Evolutionary conservation across 2,797 vertebrate genomes (phyloP).

Genomic region (Sebastes jordani): DNA sequence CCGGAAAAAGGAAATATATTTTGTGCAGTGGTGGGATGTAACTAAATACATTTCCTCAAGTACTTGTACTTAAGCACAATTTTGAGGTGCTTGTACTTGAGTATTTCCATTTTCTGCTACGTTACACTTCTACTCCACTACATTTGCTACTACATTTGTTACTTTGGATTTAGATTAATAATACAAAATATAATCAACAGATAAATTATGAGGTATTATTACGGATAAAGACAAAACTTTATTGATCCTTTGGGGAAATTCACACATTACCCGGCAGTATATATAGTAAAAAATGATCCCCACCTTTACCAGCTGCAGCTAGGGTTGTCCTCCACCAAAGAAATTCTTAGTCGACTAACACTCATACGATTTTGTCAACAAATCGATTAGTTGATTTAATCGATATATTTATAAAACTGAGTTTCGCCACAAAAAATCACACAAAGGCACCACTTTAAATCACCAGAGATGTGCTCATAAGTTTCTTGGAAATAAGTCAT

Average conservation of each 20-base stretch:
- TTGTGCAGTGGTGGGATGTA: neutral
- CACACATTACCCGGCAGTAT: neutral
- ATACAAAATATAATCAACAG: too few species aligned
- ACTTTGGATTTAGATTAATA: neutral
- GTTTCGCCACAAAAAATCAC: too few species aligned
- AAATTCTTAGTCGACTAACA: too few species aligned
- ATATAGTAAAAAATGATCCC: neutral
- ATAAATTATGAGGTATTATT: neutral
- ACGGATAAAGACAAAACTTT: neutral
- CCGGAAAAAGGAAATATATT: neutral
- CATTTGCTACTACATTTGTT: neutral
- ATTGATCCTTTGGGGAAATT: neutral
- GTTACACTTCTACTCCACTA: neutral
- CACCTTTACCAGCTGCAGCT: too few species aligned
- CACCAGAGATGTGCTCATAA: too few species aligned
- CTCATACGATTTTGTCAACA: too few species aligned
- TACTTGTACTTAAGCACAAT: neutral
- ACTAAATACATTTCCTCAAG: neutral
- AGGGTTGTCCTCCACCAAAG: too few species aligned
- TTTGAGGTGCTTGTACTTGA: neutral
- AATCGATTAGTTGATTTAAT: too few species aligned
- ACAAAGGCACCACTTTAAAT: too few species aligned
- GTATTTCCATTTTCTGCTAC: neutral
- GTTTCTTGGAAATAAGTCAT: too few species aligned
- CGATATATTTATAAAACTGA: too few species aligned